These are phyloP conservation scores for Naja naja DNA, from an alignment of 2,113 vertebrate species.

Conservation along the genomic window DNA sequence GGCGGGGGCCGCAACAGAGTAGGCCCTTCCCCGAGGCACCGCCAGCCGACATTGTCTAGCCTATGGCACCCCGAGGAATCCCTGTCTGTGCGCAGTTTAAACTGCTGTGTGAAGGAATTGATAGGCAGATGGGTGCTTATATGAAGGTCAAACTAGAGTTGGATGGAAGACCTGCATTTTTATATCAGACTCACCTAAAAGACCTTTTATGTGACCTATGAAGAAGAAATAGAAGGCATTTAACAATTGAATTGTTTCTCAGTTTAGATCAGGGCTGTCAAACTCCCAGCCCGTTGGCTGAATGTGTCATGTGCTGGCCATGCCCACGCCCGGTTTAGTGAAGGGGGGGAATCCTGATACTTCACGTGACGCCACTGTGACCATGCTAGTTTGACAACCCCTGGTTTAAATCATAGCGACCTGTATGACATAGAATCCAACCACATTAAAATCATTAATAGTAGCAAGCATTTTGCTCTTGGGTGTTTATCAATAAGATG, in stretches of 20 bases:
- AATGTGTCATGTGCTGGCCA: too few species aligned
- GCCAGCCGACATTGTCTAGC: too few species aligned
- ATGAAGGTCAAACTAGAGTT: background rate
- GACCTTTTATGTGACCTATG: background rate
- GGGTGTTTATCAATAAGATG: background rate
- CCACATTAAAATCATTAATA: background rate
- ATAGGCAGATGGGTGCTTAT: background rate
- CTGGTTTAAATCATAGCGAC: background rate
- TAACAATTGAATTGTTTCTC: background rate
- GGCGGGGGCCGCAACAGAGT: too few species aligned
- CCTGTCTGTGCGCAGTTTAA: too few species aligned
- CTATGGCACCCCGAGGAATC: too few species aligned
- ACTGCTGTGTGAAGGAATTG: background rate
- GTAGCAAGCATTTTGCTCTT: background rate
- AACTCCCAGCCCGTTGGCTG: too few species aligned
- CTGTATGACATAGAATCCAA: background rate
- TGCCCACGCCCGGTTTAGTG: too few species aligned
- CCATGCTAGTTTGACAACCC: too few species aligned
- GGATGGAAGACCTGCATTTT: background rate
- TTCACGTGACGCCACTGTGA: too few species aligned
- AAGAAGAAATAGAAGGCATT: background rate
- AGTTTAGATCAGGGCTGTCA: background rate
- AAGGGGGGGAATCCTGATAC: too few species aligned
- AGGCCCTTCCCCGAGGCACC: too few species aligned
- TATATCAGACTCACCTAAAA: background rate